Evolutionary conservation across 2,888 invertebrate species (phyloP).

Genomic region (Phanerotoma sp.): DNA sequence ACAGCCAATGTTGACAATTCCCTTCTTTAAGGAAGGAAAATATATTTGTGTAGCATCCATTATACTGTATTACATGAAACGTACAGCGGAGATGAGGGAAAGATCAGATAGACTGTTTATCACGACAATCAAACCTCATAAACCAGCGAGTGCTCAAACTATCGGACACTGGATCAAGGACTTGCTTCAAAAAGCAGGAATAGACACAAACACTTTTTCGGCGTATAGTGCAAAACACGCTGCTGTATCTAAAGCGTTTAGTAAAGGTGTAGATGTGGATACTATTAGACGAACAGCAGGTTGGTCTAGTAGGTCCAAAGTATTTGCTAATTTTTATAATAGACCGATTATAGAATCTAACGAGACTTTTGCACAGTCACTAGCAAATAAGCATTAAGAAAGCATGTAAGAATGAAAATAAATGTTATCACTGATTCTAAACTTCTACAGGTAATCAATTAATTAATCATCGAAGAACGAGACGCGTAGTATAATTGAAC

Average conservation of each 20-base stretch:
- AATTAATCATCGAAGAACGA: conserved; percentile 2
- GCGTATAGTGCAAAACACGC: conserved; percentile 21
- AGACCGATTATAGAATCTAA: conserved; percentile 1
- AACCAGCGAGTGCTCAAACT: conserved; percentile 9
- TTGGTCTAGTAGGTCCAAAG: conserved; percentile 12
- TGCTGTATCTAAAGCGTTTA: conserved; percentile 9
- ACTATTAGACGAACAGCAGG: conserved; percentile 14
- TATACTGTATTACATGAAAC: conserved; percentile 14
- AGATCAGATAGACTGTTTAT: conserved; percentile 16
- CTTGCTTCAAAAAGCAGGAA: conserved; percentile 6
- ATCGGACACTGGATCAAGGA: conserved; percentile 20
- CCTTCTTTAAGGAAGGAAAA: conserved; percentile 3
- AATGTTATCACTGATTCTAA: neutral
- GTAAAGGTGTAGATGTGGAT: conserved; percentile 18
- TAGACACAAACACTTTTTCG: conserved; percentile 3
- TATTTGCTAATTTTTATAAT: conserved; percentile 22
- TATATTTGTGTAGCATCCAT: conserved; percentile 16
- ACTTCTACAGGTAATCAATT: neutral
- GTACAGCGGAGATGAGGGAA: conserved; percentile 8
- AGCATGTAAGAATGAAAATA: neutral
- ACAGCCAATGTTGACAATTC: conserved; percentile 15
- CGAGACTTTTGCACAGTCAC: neutral
- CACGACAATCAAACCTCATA: conserved; percentile 15
- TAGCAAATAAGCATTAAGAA: neutral
- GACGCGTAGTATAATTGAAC: no score